Percentiles rank a stretch among this genome's conserved stretches.
Evolutionary conservation across 1,140 invertebrate genomes (phyloP).

Genomic region (Chironomus striatipennis): DNA sequence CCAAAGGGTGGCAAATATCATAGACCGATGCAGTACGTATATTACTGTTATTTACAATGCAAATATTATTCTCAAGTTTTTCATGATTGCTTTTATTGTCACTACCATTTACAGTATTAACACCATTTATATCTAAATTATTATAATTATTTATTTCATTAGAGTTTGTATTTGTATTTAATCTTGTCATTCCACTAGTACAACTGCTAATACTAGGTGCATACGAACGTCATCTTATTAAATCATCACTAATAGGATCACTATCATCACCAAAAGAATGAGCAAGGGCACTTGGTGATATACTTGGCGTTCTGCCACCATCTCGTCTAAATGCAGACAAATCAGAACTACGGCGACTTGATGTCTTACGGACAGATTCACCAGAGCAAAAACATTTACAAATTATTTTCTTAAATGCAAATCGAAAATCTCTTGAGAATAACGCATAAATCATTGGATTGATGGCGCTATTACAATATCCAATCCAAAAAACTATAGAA

Average conservation of each 20-base stretch:
- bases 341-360: slow-evolving; percentile 51
- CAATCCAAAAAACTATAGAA: slow-evolving; percentile 91
- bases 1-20: slow-evolving; percentile 39
- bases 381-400: slow-evolving; percentile 65
- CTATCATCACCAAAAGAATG: slow-evolving; percentile 46
- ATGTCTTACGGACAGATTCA: slow-evolving; percentile 34
- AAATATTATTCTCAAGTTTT: not conserved
- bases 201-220: slow-evolving; percentile 36
- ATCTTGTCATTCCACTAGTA: slow-evolving; percentile 29
- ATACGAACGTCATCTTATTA: slow-evolving; percentile 46
- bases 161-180: slow-evolving; percentile 31
- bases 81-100: not conserved
- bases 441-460: slow-evolving; percentile 89
- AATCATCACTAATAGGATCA: slow-evolving; percentile 42
- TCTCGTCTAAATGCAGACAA: slow-evolving; percentile 49
- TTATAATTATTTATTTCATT: not conserved
- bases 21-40: slow-evolving; percentile 32
- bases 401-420: slow-evolving; percentile 85
- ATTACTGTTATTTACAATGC: not conserved
- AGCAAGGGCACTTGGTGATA: slow-evolving; percentile 40
- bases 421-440: slow-evolving; percentile 86
- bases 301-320: slow-evolving; percentile 44
- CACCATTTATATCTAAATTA: not conserved
- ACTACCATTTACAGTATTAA: not conserved
- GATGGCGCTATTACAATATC: slow-evolving; percentile 92